Conservation (phyloP, 2,113 vertebrate genomes). For the Triplophysa dalaica region DNA sequence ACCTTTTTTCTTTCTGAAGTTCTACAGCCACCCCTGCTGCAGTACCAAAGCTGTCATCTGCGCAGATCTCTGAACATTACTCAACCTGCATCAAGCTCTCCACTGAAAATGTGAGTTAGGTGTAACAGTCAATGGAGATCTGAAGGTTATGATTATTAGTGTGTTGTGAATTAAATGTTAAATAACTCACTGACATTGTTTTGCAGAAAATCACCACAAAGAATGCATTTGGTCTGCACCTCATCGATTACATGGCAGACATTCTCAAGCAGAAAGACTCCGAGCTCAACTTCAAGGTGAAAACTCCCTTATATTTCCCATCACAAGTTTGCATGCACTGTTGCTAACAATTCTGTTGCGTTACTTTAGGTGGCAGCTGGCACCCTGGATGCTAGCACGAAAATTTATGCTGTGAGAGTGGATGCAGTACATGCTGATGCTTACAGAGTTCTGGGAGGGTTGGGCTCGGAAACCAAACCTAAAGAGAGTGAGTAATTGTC, state of each 20-base stretch:
- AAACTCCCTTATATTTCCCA: background rate
- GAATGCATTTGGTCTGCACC: slow-evolving; percentile 92
- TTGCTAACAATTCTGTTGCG: background rate
- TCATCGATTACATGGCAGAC: slow-evolving; percentile 94
- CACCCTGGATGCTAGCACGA: slow-evolving; percentile 91
- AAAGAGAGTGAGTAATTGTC: slow-evolving; percentile 52
- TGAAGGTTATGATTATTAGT: background rate
- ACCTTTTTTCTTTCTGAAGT: slow-evolving; percentile 58
- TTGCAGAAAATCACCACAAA: slow-evolving; percentile 95
- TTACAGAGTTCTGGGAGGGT: slow-evolving; percentile 86
- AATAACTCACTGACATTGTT: background rate
- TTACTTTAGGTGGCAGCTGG: slow-evolving; percentile 84
- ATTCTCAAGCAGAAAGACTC: slow-evolving; percentile 89
- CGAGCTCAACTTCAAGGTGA: slow-evolving; percentile 90
- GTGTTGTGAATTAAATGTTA: too few relatives aligned
- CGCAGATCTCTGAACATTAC: slow-evolving; percentile 92
- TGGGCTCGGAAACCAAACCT: slow-evolving; percentile 79
- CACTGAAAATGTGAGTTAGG: slow-evolving; percentile 87
- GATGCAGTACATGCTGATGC: slow-evolving; percentile 88
- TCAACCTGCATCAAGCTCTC: slow-evolving; percentile 94
- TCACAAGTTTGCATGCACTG: background rate
- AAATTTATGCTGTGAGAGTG: slow-evolving; percentile 92
- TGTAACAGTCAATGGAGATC: background rate
- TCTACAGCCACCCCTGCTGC: slow-evolving; percentile 73
- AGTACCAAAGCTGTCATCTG: slow-evolving; percentile 81